Evolutionary conservation across 2,888 invertebrate genomes (phyloP).

Genomic region (Ennomos fuscantarius): DNA sequence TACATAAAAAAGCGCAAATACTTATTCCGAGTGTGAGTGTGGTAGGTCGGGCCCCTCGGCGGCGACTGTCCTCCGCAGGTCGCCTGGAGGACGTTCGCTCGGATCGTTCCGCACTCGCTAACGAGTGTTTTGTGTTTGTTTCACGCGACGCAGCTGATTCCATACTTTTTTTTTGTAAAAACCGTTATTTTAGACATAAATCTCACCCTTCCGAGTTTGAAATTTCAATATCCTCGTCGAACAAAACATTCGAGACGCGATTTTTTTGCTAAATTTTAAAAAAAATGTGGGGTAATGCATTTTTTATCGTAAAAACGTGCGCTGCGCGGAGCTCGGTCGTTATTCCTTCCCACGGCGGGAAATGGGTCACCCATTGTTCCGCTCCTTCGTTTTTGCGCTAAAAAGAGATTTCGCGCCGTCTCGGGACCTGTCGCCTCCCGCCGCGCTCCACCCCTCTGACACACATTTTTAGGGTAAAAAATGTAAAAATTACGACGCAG

Average conservation of each 20-base stretch:
- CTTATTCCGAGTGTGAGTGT: too few relatives aligned
- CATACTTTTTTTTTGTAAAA: constrained; percentile 68
- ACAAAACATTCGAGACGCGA: constrained; percentile 72
- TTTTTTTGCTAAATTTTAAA: constrained; percentile 69
- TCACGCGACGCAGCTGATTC: constrained; percentile 68
- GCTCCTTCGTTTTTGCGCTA: constrained; percentile 76
- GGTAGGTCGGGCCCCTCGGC: too few relatives aligned
- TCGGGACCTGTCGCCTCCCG: constrained; percentile 69
- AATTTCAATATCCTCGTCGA: constrained; percentile 74
- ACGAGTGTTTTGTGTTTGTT: constrained; percentile 49
- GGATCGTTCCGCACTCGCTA: constrained; percentile 36
- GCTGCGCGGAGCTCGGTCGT: constrained; percentile 69
- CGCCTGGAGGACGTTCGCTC: constrained; percentile 13
- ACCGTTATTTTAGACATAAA: constrained; percentile 83
- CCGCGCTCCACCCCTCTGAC: constrained; percentile 69
- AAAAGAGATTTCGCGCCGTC: constrained; percentile 75
- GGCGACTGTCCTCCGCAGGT: too few relatives aligned
- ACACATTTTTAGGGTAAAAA: constrained; percentile 81
- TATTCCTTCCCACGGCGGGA: constrained; percentile 85
- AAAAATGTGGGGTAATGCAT: constrained; percentile 84
- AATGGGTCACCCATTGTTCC: constrained; percentile 83
- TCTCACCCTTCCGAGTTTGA: constrained; percentile 81
- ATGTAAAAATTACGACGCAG: constrained; percentile 77
- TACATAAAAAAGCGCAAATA: too few relatives aligned
- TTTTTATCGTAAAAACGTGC: constrained; percentile 73